phyloP scores from a whole-genome alignment of 2,113 vertebrate species.

The Brienomyrus brachyistius region DNA sequence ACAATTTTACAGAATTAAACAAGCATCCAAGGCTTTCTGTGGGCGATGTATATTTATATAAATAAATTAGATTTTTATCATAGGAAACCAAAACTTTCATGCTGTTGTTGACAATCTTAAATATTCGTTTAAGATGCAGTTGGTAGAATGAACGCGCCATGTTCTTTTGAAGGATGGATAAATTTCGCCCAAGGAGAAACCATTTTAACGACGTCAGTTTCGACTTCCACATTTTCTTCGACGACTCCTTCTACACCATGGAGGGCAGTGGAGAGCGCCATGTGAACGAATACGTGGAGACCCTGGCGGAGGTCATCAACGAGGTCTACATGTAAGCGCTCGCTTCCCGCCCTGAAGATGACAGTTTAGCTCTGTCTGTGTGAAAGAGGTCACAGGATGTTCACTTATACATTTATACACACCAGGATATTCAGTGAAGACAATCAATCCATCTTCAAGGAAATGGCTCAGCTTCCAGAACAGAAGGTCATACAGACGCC shows the following conservation, averaged over 20 bases:
- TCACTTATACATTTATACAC: not conserved
- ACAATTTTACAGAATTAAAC: not conserved
- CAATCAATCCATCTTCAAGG: conserved; percentile 29
- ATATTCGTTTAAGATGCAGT: not conserved
- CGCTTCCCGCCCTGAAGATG: not conserved
- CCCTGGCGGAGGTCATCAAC: conserved; percentile 54
- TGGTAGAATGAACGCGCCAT: not conserved
- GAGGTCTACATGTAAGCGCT: conserved; percentile 61
- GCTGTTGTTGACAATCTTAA: not conserved
- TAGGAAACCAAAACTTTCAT: not conserved
- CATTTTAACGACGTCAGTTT: conserved; percentile 59
- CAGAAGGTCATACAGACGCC: conserved; percentile 63
- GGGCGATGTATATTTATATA: not conserved
- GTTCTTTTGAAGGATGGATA: conserved; percentile 45
- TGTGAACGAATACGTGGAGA: conserved; percentile 58
- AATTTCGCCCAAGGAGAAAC: conserved; percentile 44
- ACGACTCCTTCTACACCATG: conserved; percentile 56
- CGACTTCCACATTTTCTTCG: conserved; percentile 63
- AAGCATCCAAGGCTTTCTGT: not conserved
- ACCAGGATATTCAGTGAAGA: conserved; percentile 49
- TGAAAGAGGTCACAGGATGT: not conserved
- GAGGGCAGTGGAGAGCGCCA: conserved; percentile 39
- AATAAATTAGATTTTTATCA: not conserved
- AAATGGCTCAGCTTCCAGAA: conserved; percentile 53
- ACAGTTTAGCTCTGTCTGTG: not conserved